These are phyloP conservation scores for Tenodera sinensis DNA, from an alignment of 2,888 invertebrate species.

Conservation along the genomic window DNA sequence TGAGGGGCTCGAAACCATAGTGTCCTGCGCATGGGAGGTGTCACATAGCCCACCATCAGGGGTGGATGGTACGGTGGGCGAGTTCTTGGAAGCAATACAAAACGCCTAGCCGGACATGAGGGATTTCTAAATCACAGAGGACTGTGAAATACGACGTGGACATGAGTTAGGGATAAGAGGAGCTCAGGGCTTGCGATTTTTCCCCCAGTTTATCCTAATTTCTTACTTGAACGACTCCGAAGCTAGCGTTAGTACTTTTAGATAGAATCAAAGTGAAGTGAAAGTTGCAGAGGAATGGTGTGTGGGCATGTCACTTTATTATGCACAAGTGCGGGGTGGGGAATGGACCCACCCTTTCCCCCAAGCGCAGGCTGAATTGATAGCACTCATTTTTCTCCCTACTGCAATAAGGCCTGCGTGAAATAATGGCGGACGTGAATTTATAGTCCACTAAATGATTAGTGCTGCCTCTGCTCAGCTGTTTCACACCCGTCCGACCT, in stretches of 20 bases:
- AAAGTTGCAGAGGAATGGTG: neutral
- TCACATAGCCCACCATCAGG: too few species aligned
- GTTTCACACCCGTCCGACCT: conserved; percentile 19
- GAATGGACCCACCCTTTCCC: neutral
- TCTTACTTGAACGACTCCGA: neutral
- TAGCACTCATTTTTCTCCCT: conserved; percentile 18
- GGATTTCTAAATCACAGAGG: neutral
- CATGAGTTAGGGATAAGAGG: neutral
- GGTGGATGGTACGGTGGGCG: too few species aligned
- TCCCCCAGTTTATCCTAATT: neutral
- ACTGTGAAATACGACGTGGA: neutral
- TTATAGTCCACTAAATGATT: conserved; percentile 21
- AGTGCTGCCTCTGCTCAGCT: neutral
- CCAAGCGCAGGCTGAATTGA: neutral
- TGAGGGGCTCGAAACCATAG: too few species aligned
- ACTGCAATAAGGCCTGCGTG: conserved; percentile 20
- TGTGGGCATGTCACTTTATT: neutral
- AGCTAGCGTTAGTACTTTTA: neutral
- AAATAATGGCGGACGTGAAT: conserved; percentile 24
- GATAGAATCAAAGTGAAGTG: neutral
- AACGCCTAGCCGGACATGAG: neutral
- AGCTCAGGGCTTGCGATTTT: neutral
- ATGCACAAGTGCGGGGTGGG: neutral
- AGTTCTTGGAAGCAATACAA: too few species aligned
- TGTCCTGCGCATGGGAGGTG: too few species aligned